Evolutionary conservation across 2,888 invertebrate species (phyloP).

Genomic region (Eudemis profundana): DNA sequence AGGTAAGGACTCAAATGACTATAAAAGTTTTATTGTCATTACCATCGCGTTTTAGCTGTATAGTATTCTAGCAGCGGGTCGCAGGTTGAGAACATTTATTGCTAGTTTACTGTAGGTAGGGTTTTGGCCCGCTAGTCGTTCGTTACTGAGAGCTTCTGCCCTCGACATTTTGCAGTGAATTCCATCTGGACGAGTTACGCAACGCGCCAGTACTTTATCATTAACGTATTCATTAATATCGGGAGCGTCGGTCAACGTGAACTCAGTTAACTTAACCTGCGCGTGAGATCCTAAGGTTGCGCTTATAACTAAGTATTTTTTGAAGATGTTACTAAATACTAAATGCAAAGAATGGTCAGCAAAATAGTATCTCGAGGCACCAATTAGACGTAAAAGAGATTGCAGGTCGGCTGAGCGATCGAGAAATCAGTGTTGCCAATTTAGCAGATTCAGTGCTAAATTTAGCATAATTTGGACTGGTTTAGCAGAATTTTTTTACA

Average conservation of each 20-base stretch:
- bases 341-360: too few relatives aligned
- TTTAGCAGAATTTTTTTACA: too few relatives aligned
- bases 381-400: too few relatives aligned
- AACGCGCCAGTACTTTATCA: constrained; percentile 31
- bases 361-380: too few relatives aligned
- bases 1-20: too few relatives aligned
- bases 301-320: neutral
- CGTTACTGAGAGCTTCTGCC: constrained; percentile 15
- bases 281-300: neutral
- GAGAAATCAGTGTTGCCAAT: too few relatives aligned
- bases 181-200: constrained; percentile 37
- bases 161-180: constrained; percentile 37
- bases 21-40: too few relatives aligned
- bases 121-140: constrained; percentile 8
- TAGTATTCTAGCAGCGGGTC: too few relatives aligned
- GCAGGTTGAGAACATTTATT: neutral
- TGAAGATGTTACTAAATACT: neutral
- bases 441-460: too few relatives aligned
- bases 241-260: constrained; percentile 30
- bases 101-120: neutral
- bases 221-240: constrained; percentile 42
- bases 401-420: too few relatives aligned
- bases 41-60: too few relatives aligned
- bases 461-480: too few relatives aligned
- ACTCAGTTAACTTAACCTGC: constrained; percentile 20